These are phyloP conservation scores for Peromyscus nudipes DNA, from an alignment of 2,797 vertebrate species.

Conservation along the genomic window DNA sequence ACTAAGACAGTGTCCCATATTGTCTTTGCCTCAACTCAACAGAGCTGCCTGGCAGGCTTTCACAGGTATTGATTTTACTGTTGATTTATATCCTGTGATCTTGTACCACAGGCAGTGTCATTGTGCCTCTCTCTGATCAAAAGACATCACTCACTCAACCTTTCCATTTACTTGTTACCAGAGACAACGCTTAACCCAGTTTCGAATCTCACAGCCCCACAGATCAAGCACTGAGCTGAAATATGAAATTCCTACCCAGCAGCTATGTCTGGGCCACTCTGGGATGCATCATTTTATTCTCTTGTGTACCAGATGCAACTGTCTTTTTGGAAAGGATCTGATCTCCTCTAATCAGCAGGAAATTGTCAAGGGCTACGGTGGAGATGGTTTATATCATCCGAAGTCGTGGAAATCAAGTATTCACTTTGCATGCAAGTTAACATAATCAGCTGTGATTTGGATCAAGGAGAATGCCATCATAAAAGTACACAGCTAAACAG, in stretches of 20 bases:
- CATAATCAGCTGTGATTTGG: not conserved
- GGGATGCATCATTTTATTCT: not conserved
- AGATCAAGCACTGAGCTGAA: conserved; percentile 17
- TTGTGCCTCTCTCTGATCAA: not conserved
- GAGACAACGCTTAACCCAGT: not conserved
- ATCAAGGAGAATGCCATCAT: not conserved
- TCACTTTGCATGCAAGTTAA: not conserved
- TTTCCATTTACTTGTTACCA: not conserved
- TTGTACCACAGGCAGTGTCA: not conserved
- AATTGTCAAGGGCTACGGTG: not conserved
- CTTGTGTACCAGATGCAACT: not conserved
- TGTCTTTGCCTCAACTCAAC: not conserved
- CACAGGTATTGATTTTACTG: not conserved
- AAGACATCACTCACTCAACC: not conserved
- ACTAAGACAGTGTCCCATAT: not conserved
- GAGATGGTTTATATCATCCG: not conserved
- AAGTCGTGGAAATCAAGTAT: not conserved
- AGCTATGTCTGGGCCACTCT: not conserved
- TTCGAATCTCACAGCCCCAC: conserved; percentile 13
- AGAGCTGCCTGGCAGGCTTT: no score
- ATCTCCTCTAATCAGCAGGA: not conserved
- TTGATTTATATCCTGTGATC: not conserved
- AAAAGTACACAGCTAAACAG: not conserved
- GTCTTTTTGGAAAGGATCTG: not conserved
- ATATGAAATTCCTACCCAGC: not conserved